These are phyloP conservation scores for Furnarius figulus DNA, from an alignment of 2,113 vertebrate species.

Conservation along the genomic window DNA sequence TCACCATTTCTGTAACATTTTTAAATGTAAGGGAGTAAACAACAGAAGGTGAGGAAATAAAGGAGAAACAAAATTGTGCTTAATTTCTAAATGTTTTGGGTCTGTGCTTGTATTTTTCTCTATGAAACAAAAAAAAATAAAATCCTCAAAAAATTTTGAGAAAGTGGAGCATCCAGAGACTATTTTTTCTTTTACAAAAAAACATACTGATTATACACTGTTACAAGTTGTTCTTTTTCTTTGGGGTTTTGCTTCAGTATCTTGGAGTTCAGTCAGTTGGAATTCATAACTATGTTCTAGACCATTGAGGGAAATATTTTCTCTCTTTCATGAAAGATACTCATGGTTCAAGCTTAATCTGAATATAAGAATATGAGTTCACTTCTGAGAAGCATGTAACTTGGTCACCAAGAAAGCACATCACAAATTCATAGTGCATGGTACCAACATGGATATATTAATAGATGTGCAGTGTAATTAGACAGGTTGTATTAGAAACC, in stretches of 20 bases:
- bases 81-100: background rate
- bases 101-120: background rate
- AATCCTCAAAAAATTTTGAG: accelerated
- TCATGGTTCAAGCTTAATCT: accelerated
- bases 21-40: background rate
- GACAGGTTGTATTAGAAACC: background rate
- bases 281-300: background rate
- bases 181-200: background rate
- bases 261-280: background rate
- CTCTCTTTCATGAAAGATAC: background rate
- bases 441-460: background rate
- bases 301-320: background rate
- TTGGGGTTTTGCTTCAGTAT: background rate
- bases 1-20: background rate
- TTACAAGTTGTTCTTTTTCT: background rate
- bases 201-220: background rate
- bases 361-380: background rate
- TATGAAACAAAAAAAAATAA: background rate
- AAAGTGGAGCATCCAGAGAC: background rate
- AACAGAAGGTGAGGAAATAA: background rate
- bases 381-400: background rate
- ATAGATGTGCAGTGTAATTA: background rate
- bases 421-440: background rate
- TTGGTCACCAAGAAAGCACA: background rate
- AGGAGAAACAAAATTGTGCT: background rate